Evolutionary conservation across 23 tunicate species (phyloP), one percentile per base, ranked within the genome.

Genomic region (Phallusia fumigata): DNA sequence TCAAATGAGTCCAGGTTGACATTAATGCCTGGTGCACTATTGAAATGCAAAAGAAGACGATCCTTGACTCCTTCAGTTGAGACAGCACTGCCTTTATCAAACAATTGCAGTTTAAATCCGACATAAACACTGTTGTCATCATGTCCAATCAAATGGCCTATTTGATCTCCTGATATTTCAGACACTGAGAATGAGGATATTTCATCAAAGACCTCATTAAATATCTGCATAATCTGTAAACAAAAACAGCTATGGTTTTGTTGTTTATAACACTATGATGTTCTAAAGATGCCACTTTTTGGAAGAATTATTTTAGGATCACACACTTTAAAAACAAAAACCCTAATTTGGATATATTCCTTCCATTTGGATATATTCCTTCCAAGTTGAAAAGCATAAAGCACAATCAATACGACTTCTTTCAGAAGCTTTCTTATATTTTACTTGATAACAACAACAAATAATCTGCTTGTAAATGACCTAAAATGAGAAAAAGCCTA

Each of bases 1-100:
- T 84, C 81, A 18, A 84, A 58, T n/a, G 87, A 30, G 8, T 84
- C 87, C 19, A 76, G 64, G 52, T 77, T 65, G 22, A 84, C 33
- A 31, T 33, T 73, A 3, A 84, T 30, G 53, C 34, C 45, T 30
- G 36, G 21, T 32, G 69, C 30, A 33, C 11, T 34, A 31, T 52
- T 19, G 0, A 84, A 30, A 11, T 35, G 24, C 24, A 45, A 36
- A 26, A 77, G 53, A 6, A 77, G 80, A 31, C 8, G 49, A 77
- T 77, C 80, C 50, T 77, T 77, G 8, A 40, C 5, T 19, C 47
- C 28, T 22, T 22, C 3, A 21, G 28, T 16, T 21, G 69, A 6
- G 8, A 21, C 11, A 58, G 3, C 69, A 6, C 28, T 8, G 69
- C 69, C 28, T 21, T 77, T 45, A 77, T 40, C 80, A 16, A 31